Percentiles rank a stretch among this genome's conserved stretches.
Evolutionary conservation across 1,140 invertebrate genomes (phyloP).

Genomic region (Leptinotarsa texana): DNA sequence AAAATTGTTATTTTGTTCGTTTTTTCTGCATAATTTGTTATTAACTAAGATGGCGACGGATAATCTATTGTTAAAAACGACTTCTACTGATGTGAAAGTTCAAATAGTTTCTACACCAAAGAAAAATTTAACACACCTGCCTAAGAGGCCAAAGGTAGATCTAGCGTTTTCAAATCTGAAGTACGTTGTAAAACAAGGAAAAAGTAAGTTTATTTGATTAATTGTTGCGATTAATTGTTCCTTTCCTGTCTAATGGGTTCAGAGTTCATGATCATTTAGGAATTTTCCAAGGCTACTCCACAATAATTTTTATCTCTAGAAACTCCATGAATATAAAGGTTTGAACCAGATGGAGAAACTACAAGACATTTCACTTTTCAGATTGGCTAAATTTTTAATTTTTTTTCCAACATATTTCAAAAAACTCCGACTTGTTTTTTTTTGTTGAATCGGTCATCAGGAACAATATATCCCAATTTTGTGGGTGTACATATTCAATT

Average conservation of each 20-base stretch:
- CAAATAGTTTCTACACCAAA: conserved; percentile 70
- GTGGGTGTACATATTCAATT: no score
- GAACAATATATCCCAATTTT: no score
- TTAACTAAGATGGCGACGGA: conserved; percentile 53
- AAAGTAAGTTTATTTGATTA: conserved; percentile 68
- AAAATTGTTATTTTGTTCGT: no score
- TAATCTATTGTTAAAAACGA: conserved; percentile 58
- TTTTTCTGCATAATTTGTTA: neutral
- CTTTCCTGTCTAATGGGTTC: neutral
- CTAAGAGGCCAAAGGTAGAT: conserved; percentile 83
- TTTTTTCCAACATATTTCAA: no score
- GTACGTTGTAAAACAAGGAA: conserved; percentile 83
- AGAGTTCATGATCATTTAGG: neutral
- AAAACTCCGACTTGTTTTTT: no score
- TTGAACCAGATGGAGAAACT: no score
- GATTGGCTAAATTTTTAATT: no score
- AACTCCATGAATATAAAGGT: no score
- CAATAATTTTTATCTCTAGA: neutral
- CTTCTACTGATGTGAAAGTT: conserved; percentile 58
- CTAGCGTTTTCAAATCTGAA: conserved; percentile 82
- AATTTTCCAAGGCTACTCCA: neutral
- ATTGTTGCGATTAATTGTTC: neutral
- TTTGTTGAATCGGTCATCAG: no score
- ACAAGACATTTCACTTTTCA: no score
- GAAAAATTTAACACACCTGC: conserved; percentile 80